phyloP scores from a whole-genome alignment of 2,113 vertebrate genomes.

The human (Homo sapiens) region DNA sequence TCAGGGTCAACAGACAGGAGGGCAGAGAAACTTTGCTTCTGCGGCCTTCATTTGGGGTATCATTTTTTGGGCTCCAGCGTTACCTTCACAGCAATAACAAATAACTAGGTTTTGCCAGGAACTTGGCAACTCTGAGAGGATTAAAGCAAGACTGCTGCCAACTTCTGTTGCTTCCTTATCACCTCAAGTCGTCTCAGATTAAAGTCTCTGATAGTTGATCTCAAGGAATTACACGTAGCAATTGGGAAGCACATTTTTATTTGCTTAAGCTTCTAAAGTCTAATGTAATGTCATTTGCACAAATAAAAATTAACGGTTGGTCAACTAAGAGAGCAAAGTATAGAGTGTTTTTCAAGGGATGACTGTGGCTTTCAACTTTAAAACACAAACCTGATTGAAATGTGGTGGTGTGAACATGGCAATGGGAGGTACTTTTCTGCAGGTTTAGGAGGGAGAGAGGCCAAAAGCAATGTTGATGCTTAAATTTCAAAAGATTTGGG shows the following conservation, averaged over 20 bases:
- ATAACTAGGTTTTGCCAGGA: neutral
- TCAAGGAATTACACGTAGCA: neutral
- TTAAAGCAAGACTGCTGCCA: neutral
- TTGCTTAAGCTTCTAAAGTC: conserved; percentile 7
- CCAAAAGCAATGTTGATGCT: neutral
- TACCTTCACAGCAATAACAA: neutral
- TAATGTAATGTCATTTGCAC: neutral
- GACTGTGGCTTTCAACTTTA: neutral
- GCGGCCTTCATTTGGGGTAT: neutral
- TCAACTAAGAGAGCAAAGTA: neutral
- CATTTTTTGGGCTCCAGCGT: neutral
- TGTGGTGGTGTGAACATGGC: too few relatives aligned
- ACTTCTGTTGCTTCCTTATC: neutral
- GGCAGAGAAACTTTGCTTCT: neutral
- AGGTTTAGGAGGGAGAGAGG: neutral
- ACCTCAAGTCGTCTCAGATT: neutral
- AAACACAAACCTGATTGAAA: neutral
- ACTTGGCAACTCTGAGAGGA: neutral
- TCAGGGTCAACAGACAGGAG: neutral
- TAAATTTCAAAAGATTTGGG: neutral
- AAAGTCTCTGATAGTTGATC: neutral
- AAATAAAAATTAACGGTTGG: neutral
- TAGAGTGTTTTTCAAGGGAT: neutral
- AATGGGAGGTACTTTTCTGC: neutral
- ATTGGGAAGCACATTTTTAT: neutral